Evolutionary conservation across 2,888 invertebrate species (phyloP), one percentile per base, ranked within the genome.

Genomic region (Drosophila antonietae): DNA sequence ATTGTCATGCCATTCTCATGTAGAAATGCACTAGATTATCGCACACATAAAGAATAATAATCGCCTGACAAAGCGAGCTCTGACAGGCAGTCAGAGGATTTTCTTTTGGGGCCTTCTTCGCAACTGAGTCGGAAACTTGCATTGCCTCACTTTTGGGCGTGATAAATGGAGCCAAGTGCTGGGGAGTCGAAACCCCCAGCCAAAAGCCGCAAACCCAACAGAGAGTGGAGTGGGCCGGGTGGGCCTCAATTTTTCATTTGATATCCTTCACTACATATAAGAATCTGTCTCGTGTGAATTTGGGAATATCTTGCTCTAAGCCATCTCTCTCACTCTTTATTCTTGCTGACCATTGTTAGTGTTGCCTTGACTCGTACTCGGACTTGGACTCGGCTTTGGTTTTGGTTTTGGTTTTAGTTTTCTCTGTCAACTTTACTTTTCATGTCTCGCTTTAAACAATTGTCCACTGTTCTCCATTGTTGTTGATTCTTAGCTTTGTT

Each of bases 21-120:
- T 55, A 46, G 52, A 49, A 65, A 18, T 69, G 73, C 69, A 70
- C 58, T 66, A 78, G 77, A 88, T 86, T 81, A 86, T 80, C 75
- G 62, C 71, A 69, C 71, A 77, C 73, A 88, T 81, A 83, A 88
- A 83, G 76, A 80, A 88, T 88, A 81, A 80, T 80, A 84, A 83
- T 86, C 80, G 75, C 70, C 12, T 53, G 73, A 70, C 67, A 63
- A 62, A 57, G 28, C 44, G 20, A 37, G 44, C 64, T 62, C 47
- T 44, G 61, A 56, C 51, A 47, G 55, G 57, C 57, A 59, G 37
- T 57, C 61, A 46, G 67, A 44, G 46, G 39, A 15, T 41, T 53
- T 57, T 56, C 46, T 55, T 70, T 60, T 55, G 60, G 44, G 60
- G 58, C 57, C 9, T 31, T 28, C 47, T n/a, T 28, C 47, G 9